Conservation (phyloP, 2,888 invertebrate species). For the Bursaphelenchus okinawaensis region DNA sequence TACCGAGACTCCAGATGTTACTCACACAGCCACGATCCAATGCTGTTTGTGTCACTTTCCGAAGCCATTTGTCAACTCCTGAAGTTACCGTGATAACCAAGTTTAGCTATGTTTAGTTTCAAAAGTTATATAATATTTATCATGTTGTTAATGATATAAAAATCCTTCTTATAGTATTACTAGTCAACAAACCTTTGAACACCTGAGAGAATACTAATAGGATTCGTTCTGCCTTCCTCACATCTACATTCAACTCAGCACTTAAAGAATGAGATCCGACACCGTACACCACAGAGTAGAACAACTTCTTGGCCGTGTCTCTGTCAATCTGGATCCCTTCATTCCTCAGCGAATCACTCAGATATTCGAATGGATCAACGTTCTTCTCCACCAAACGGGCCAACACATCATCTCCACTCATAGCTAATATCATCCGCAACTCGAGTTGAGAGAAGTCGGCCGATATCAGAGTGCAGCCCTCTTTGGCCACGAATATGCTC, state of each 20-base stretch:
- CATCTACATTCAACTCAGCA: not conserved
- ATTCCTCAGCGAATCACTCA: not conserved
- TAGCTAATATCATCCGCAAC: conserved; percentile 82
- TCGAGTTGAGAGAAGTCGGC: conserved; percentile 96
- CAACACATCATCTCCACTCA: conserved; percentile 64
- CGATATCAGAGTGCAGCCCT: conserved; percentile 68
- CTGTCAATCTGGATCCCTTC: not conserved
- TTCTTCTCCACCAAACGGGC: conserved; percentile 18
- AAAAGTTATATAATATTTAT: too few relatives aligned
- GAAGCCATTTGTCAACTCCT: not conserved
- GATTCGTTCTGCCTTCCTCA: not conserved
- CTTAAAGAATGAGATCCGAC: not conserved
- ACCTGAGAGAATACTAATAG: not conserved
- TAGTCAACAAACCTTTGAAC: not conserved
- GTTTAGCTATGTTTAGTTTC: too few relatives aligned
- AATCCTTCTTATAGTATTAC: too few relatives aligned
- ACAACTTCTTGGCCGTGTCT: not conserved
- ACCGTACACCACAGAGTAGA: conserved; percentile 2
- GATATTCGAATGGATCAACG: conserved; percentile 72
- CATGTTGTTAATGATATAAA: too few relatives aligned
- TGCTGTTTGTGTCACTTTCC: not conserved
- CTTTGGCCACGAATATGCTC: conserved; percentile 23
- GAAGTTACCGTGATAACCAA: not conserved
- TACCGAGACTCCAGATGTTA: not conserved
- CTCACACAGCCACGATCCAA: not conserved